Evolutionary conservation across 2,113 vertebrate genomes (phyloP), one percentile per base, ranked within the genome.

Genomic region (Ranitomeya variabilis): DNA sequence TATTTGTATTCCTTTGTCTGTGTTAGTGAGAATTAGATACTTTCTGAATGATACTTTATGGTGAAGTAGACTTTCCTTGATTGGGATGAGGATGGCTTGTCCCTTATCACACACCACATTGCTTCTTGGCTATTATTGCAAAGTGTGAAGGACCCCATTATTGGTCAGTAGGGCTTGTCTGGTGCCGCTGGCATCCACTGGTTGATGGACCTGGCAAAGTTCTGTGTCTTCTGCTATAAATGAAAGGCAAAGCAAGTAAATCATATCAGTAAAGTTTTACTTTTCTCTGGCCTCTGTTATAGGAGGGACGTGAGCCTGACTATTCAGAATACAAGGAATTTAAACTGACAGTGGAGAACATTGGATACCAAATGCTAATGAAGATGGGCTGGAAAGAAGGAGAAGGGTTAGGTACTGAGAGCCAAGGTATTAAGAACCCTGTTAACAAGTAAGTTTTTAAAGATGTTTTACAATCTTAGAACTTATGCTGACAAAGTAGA

Each of bases 361-460:
- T 99, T 0, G 98, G 98, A 85, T 99, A 99, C 93, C 96, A 97
- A 87, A 99, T 99, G 98, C 95, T 99, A 37, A 98, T 99, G 98
- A 99, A 99, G 92, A 99, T 99, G 98, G 98, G 98, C 90, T 99
- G 98, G 98, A 98, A 98, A 91, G 98, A 99, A 87, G 98, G 98
- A 0, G 98, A 99, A 0, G 98, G 98, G 0, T 94, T 99, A 5
- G 98, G 98, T 51, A 96, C 95, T 0, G 98, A 99, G 0, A 96
- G 97, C 52, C 97, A 98, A 91, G 98, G 98, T 81, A 99, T 99
- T 93, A 99, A 96, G 92, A 96, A 95, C 88, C 98, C 98, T 0
- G 98, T 99, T 31, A 95, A 96, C 96, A 99, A 96, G 98, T 99
- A 91, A 92, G 95, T 88, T 14, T 31, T 26, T 31, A n/a, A 67